A percentile compares a stretch with the other conserved stretches of the same genome.
Conservation (phyloP, 2,113 vertebrate species). For the Lagenorhynchus albirostris region DNA sequence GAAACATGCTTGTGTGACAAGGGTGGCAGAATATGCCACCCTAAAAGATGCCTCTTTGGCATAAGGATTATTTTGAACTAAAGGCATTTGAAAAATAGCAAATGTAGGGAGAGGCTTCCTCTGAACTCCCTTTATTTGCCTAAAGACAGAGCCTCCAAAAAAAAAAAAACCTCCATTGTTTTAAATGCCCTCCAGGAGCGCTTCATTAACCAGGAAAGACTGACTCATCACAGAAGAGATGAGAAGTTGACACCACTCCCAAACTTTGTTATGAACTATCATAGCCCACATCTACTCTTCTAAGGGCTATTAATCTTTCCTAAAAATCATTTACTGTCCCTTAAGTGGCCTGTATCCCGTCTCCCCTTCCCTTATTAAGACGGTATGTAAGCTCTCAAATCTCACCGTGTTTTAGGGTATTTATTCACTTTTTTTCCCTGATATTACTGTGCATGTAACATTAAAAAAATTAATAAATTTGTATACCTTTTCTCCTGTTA, state of each 20-base stretch:
- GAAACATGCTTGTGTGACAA: neutral
- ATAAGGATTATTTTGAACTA: neutral
- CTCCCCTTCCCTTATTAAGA: neutral
- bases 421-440: neutral
- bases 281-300: neutral
- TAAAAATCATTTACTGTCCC: neutral
- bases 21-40: neutral
- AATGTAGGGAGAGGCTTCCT: neutral
- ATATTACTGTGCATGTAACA: neutral
- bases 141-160: neutral
- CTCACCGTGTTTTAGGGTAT: neutral
- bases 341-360: neutral
- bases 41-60: neutral
- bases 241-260: neutral
- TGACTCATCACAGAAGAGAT: neutral
- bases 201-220: neutral
- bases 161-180: neutral
- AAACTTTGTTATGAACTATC: neutral
- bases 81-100: neutral
- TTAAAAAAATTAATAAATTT: neutral
- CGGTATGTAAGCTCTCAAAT: neutral
- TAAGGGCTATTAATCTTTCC: neutral
- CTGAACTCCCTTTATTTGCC: neutral
- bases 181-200: neutral
- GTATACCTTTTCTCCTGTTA: neutral